These are phyloP conservation scores for Tympanoctomys barrerae DNA, from an alignment of 2,797 vertebrate species.

Conservation along the genomic window DNA sequence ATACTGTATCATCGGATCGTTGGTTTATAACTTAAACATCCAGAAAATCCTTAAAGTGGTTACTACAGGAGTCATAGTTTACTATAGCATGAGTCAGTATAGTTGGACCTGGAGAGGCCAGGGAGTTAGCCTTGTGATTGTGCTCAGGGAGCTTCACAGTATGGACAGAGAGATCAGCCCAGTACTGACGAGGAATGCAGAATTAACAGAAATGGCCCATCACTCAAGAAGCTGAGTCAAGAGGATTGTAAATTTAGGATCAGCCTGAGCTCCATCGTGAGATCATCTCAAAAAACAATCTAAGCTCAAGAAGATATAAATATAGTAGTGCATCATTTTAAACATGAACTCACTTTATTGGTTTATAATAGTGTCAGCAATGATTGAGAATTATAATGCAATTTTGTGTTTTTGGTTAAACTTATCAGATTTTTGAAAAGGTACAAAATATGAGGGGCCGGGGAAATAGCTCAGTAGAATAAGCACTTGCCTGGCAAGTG, in stretches of 20 bases:
- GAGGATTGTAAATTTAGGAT: not conserved
- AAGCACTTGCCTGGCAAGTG: too few species aligned
- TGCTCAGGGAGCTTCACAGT: not conserved
- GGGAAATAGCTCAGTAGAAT: too few species aligned
- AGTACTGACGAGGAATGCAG: not conserved
- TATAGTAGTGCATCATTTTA: not conserved
- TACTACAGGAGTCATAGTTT: not conserved
- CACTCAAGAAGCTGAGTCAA: not conserved
- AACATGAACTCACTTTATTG: not conserved
- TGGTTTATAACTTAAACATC: not conserved
- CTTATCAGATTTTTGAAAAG: not conserved
- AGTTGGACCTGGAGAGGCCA: not conserved
- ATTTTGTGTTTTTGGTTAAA: constrained; percentile 9
- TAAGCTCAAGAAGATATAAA: not conserved
- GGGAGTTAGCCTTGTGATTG: not conserved
- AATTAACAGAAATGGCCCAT: not conserved
- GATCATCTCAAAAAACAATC: not conserved
- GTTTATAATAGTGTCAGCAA: not conserved
- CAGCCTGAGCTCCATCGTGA: not conserved
- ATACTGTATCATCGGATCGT: not conserved
- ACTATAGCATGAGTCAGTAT: not conserved
- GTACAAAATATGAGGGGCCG: not conserved
- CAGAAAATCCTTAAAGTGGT: not conserved
- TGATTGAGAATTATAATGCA: not conserved
- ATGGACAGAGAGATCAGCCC: not conserved